Conservation (phyloP, 2,888 invertebrate genomes). For the Aphodius granarius region DNA sequence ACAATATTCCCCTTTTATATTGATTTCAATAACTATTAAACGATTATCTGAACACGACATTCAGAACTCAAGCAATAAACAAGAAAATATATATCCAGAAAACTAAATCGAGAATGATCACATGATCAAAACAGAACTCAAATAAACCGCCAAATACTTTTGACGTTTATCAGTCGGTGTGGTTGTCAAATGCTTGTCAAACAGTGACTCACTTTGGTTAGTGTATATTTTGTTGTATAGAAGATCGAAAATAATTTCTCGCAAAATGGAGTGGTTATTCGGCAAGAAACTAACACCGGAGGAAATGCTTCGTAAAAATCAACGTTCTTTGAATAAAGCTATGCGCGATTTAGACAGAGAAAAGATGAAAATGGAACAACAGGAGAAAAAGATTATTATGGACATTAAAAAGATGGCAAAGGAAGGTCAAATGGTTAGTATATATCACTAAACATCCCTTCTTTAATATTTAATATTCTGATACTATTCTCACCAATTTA, state of each 20-base stretch:
- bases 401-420: constrained; percentile 99
- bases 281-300: constrained; percentile 96
- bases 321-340: constrained; percentile 95
- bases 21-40: neutral
- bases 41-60: neutral
- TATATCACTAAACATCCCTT: neutral
- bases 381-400: constrained; percentile 97
- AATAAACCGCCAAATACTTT: neutral
- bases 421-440: constrained; percentile 92
- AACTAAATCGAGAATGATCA: neutral
- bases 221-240: neutral
- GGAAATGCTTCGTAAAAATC: constrained; percentile 97
- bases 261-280: constrained; percentile 91
- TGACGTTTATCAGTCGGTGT: neutral
- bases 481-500: constrained; percentile 48
- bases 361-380: constrained; percentile 93
- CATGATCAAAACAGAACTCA: neutral
- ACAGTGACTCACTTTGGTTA: constrained; percentile 2
- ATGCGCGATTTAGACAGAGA: constrained; percentile 97
- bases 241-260: neutral
- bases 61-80: neutral
- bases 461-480: constrained; percentile 8
- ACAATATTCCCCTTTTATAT: constrained; percentile 39
- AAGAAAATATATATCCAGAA: neutral
- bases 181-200: neutral